Conservation (phyloP, 2,113 vertebrate species). For the Rana temporaria region DNA sequence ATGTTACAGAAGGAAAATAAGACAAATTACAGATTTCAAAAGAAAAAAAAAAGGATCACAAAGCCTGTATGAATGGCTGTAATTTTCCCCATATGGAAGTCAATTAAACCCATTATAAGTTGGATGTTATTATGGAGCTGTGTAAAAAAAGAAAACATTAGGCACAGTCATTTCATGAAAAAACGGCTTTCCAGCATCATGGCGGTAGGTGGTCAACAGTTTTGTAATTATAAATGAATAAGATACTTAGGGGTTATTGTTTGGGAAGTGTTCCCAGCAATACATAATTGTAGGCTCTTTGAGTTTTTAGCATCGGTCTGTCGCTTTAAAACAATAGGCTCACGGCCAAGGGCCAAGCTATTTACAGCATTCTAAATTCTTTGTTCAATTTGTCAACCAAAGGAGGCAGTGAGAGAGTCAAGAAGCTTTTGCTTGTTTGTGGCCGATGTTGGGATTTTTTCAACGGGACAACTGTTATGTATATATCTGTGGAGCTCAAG, state of each 20-base stretch:
- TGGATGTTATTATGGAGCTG: conserved; percentile 27
- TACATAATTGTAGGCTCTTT: neutral
- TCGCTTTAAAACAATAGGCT: conserved; percentile 13
- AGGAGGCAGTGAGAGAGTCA: too few species aligned
- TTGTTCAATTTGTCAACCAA: neutral
- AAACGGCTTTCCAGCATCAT: neutral
- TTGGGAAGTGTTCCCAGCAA: neutral
- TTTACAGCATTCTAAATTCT: neutral
- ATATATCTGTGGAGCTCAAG: too few species aligned
- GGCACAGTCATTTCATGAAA: conserved; percentile 3
- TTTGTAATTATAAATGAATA: conserved; percentile 22
- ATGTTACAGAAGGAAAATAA: conserved; percentile 37
- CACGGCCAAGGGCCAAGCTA: neutral
- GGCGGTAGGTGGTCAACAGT: conserved; percentile 1
- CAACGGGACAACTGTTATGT: too few species aligned
- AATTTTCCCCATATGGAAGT: conserved; percentile 47
- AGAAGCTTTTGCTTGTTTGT: too few species aligned
- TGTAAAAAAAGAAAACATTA: conserved; percentile 22
- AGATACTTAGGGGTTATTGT: conserved; percentile 24
- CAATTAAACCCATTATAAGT: conserved; percentile 41
- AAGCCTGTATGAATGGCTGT: neutral
- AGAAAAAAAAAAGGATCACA: conserved; percentile 17
- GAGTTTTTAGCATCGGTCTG: neutral
- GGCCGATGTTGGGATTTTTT: too few species aligned
- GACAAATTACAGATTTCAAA: conserved; percentile 34